Evolutionary conservation across 2,888 invertebrate genomes (phyloP).

Genomic region (Corbicula japonica): DNA sequence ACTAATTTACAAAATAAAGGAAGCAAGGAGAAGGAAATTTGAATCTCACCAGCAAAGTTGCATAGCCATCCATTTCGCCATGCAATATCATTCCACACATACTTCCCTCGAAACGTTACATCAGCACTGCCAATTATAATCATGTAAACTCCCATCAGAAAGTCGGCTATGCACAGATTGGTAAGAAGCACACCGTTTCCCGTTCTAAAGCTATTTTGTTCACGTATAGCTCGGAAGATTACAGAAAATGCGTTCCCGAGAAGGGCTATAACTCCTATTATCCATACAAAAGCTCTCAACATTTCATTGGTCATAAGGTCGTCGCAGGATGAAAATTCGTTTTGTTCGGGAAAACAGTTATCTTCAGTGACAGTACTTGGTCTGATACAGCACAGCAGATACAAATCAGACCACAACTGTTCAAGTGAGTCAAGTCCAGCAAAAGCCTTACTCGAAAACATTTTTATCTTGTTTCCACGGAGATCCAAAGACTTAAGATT

Average conservation of each 20-base stretch:
- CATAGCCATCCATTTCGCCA: slow-evolving; percentile 73
- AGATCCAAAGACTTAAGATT: slow-evolving; percentile 48
- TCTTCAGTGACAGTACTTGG: slow-evolving; percentile 36
- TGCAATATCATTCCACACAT: slow-evolving; percentile 64
- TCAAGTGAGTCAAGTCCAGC: slow-evolving; percentile 28
- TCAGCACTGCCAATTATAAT: slow-evolving; percentile 67
- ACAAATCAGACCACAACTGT: slow-evolving; percentile 49
- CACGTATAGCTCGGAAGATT: slow-evolving; percentile 56
- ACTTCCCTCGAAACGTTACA: slow-evolving; percentile 62
- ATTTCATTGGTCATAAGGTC: slow-evolving; percentile 67
- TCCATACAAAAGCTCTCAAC: slow-evolving; percentile 64
- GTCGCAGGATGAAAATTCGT: slow-evolving; percentile 71
- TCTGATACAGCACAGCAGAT: slow-evolving; percentile 54
- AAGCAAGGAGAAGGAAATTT: not conserved
- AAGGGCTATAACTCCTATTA: slow-evolving; percentile 62
- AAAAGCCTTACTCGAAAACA: slow-evolving; percentile 28
- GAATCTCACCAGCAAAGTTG: slow-evolving; percentile 70
- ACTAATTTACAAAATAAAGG: not conserved
- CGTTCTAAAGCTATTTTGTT: slow-evolving; percentile 61
- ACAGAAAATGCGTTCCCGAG: slow-evolving; percentile 65
- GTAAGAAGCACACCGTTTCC: slow-evolving; percentile 62
- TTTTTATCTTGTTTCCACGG: slow-evolving; percentile 33
- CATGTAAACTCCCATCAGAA: slow-evolving; percentile 73
- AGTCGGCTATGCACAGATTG: slow-evolving; percentile 69
- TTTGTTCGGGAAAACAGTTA: slow-evolving; percentile 61